Evolutionary conservation across 2,797 vertebrate species (phyloP), one percentile per base, ranked within the genome.

Genomic region (Pseudomugil gertrudae): DNA sequence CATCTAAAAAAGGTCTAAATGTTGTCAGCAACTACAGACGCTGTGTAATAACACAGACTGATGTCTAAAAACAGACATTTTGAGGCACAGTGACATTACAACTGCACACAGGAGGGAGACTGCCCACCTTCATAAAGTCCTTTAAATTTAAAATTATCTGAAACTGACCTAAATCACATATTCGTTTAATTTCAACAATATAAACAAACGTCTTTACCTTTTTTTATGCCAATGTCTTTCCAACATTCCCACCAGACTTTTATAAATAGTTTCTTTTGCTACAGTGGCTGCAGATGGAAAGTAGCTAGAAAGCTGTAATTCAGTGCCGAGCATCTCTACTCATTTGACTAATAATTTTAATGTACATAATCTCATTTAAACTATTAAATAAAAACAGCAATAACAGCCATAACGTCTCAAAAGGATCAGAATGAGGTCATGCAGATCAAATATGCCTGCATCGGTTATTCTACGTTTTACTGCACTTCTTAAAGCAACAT

Each of bases 401-500:
- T 1, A 36, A 13, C 1, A 13, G 15, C 13, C 2, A 11, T 13
- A 13, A 36, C 4, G 11, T 14, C 35, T 9, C 14, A 14, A 36
- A 36, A 36, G 14, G 35, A 36, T 32, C 13, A 36, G 10, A 35
- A 35, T 13, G 10, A 35, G 11, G 33, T 35, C 1, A 35, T 2
- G 9, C 33, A 35, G 10, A 38, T 38, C 36, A 38, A 38, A 17
- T 11, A 38, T 38, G 14, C 4, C 38, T 43, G 38, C 29, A 29
- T 29, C 29, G 5, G 29, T 5, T 5, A 29, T 29, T n/a, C n/a
- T 11, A 17, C 11, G 4, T 3, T 4, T 17, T 15, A 38, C 15
- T 40, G 6, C 17, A 19, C 15, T 6, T 19, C 38, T 40, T 43
- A 6, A 43, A 6, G 79, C 38, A 65, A 45, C 56, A 58, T 7